Percentiles rank a stretch among this genome's conserved stretches.
These are phyloP conservation scores for Mohoua ochrocephala DNA, from an alignment of 2,113 vertebrate genomes.

Conservation along the genomic window DNA sequence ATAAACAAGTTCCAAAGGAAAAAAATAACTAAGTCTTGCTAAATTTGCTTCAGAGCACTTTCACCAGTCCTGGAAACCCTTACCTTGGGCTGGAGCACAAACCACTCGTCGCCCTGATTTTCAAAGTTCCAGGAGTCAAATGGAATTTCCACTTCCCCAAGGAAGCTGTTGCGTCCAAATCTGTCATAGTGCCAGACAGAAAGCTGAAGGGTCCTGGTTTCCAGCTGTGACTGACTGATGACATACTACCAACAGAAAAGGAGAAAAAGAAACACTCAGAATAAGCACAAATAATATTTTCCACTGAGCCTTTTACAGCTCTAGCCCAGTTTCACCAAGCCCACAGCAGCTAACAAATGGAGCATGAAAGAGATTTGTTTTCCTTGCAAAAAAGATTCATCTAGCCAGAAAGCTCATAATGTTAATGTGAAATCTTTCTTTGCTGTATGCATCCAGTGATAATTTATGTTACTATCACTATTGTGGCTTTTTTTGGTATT, in stretches of 20 bases:
- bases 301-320: background rate
- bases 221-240: slow-evolving; percentile 94
- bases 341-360: slow-evolving; percentile 7
- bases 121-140: slow-evolving; percentile 96
- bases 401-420: background rate
- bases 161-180: slow-evolving; percentile 92
- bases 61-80: background rate
- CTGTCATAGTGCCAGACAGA: slow-evolving; percentile 97
- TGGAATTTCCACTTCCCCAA: slow-evolving; percentile 93
- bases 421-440: background rate
- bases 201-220: slow-evolving; percentile 89
- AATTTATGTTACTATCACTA: background rate
- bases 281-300: slow-evolving; percentile 10
- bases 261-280: background rate
- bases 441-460: background rate
- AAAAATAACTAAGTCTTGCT: background rate
- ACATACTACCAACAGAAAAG: slow-evolving; percentile 79
- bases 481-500: background rate
- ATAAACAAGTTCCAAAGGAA: background rate
- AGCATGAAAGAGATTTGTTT: background rate
- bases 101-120: slow-evolving; percentile 86
- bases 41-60: background rate
- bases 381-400: background rate
- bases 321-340: background rate
- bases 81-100: slow-evolving; percentile 91